Percentiles rank a stretch among this genome's conserved stretches.
Conservation (phyloP, 2,888 invertebrate genomes). For the Dexiosoma caninum region DNA sequence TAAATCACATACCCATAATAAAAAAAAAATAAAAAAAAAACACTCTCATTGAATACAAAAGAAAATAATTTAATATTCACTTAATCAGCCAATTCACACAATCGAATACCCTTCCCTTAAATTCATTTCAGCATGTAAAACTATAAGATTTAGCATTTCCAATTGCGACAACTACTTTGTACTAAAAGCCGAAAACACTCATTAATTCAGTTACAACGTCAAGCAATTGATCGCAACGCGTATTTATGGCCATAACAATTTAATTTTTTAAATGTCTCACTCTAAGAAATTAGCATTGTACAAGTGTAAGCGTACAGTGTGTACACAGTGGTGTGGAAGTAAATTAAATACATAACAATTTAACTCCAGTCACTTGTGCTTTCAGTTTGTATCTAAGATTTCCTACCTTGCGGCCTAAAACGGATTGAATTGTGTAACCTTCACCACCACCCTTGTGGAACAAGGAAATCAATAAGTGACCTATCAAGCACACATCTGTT, state of each 20-base stretch:
- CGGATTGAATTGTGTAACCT: no score
- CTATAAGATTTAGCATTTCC: not conserved
- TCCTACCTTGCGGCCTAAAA: no score
- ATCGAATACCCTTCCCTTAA: constrained; percentile 22
- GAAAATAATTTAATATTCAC: constrained; percentile 51
- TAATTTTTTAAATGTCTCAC: not conserved
- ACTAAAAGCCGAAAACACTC: not conserved
- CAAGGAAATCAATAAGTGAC: no score
- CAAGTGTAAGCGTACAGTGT: not conserved
- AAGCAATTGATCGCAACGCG: constrained; percentile 22
- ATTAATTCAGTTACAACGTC: constrained; percentile 14
- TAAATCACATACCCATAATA: not conserved
- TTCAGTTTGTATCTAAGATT: no score
- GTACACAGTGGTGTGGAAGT: not conserved
- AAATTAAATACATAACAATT: not conserved
- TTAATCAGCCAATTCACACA: constrained; percentile 50
- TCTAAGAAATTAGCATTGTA: constrained; percentile 9
- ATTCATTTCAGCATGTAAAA: not conserved
- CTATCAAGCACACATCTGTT: no score
- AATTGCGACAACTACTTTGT: constrained; percentile 1
- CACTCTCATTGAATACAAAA: constrained; percentile 25
- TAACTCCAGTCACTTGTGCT: no score
- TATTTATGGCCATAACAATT: not conserved
- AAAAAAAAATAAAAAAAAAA: not conserved
- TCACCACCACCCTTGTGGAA: no score